Evolutionary conservation across 1,140 invertebrate genomes (phyloP).

Genomic region (Saxidomus purpurata): DNA sequence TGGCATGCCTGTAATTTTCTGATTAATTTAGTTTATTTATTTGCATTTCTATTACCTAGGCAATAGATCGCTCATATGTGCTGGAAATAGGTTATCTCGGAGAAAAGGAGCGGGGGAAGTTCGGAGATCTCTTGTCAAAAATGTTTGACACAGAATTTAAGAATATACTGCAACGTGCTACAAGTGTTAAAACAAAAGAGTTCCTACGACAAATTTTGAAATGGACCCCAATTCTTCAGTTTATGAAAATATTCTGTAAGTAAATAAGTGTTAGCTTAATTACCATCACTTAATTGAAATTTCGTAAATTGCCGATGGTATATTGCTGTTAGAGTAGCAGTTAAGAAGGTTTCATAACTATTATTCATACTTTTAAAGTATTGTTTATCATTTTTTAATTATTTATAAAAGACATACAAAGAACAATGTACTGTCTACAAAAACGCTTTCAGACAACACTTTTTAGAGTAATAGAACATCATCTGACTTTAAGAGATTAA

Average conservation of each 20-base stretch:
- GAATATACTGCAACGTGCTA: not conserved
- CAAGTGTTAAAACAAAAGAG: too few relatives aligned
- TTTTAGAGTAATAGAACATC: too few relatives aligned
- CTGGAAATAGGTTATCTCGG: not conserved
- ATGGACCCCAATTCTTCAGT: not conserved
- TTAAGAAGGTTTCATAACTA: not conserved
- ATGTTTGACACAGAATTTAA: not conserved
- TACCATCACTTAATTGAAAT: not conserved
- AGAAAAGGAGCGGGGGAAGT: not conserved
- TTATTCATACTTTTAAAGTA: not conserved
- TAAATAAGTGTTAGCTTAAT: not conserved
- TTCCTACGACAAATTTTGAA: not conserved
- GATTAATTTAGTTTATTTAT: too few relatives aligned
- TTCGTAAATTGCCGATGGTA: not conserved
- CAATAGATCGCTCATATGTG: not conserved
- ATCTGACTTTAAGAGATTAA: too few relatives aligned
- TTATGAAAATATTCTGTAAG: constrained; percentile 24
- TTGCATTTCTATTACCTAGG: not conserved
- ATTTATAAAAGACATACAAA: too few relatives aligned
- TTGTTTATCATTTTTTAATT: not conserved
- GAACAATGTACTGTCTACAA: too few relatives aligned
- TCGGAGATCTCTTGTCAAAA: not conserved
- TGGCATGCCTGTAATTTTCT: too few relatives aligned
- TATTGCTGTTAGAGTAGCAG: not conserved
- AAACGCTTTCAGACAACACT: too few relatives aligned